Evolutionary conservation across 1,140 invertebrate species (phyloP).

Genomic region (Drosophila triauraria): DNA sequence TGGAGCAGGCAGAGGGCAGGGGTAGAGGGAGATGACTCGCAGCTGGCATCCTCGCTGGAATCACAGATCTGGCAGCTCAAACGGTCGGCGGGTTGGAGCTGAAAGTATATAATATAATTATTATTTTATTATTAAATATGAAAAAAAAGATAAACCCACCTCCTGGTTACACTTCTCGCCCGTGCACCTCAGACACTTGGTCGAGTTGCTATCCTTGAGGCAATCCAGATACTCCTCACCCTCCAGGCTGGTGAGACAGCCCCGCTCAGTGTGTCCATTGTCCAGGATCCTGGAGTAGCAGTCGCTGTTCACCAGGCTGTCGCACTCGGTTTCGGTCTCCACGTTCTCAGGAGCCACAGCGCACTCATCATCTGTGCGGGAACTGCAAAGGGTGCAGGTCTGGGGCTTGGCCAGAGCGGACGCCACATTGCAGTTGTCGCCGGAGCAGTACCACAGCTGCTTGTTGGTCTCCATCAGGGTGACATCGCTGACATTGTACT

Average conservation of each 20-base stretch:
- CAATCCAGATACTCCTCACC: conserved; percentile 63
- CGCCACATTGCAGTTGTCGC: conserved; percentile 70
- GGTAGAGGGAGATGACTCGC: conserved; percentile 45
- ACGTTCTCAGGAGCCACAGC: conserved; percentile 43
- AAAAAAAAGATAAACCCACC: conserved; percentile 42
- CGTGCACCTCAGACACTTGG: conserved; percentile 55
- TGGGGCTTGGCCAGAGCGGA: conserved; percentile 48
- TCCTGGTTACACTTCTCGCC: conserved; percentile 61
- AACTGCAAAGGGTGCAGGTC: conserved; percentile 66
- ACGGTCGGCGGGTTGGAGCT: conserved; percentile 72
- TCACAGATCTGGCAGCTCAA: conserved; percentile 69
- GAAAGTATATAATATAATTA: not conserved
- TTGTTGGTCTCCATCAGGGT: conserved; percentile 40
- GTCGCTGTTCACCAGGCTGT: conserved; percentile 53
- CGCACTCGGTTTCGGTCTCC: conserved; percentile 27
- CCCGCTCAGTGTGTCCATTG: conserved; percentile 75
- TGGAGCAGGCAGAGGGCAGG: conserved; percentile 54
- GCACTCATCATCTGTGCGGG: conserved; percentile 61
- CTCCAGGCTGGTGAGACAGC: conserved; percentile 62
- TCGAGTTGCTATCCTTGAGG: conserved; percentile 35
- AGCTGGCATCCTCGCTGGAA: conserved; percentile 39
- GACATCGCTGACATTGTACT: conserved; percentile 70
- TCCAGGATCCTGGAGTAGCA: conserved; percentile 68
- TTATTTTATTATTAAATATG: too few species aligned
- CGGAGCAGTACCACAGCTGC: conserved; percentile 68